A percentile compares a stretch with the other conserved stretches of the same genome.
Conservation (phyloP, 2,113 vertebrate species). For the Carollia perspicillata region DNA sequence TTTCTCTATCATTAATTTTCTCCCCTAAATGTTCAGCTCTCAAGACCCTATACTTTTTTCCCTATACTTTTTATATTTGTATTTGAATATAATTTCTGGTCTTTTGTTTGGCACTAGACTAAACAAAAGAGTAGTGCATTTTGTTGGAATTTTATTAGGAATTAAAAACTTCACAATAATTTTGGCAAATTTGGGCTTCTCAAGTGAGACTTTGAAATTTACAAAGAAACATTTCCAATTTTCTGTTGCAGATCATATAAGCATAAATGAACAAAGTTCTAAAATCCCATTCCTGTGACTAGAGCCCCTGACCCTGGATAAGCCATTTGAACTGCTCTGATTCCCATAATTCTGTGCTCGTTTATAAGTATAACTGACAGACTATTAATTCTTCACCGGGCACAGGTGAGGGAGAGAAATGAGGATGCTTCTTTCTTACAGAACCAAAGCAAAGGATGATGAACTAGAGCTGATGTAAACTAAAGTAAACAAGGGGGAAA, state of each 20-base stretch:
- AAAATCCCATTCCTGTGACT: neutral
- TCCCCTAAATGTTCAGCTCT: neutral
- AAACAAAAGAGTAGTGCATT: neutral
- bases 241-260: neutral
- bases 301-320: neutral
- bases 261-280: neutral
- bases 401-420: neutral
- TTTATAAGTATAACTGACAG: neutral
- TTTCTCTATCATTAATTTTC: neutral
- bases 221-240: neutral
- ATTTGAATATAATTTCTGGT: neutral
- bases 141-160: neutral
- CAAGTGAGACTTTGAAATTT: neutral
- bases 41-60: neutral
- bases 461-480: neutral
- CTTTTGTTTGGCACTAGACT: neutral
- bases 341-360: neutral
- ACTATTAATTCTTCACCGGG: neutral
- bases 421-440: neutral
- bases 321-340: neutral
- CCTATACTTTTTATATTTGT: neutral
- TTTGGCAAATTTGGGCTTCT: neutral
- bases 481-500: neutral
- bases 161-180: slow-evolving; percentile 1
- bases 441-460: neutral